phyloP scores from a whole-genome alignment of 2,113 vertebrate genomes.

The Anas platyrhynchos region DNA sequence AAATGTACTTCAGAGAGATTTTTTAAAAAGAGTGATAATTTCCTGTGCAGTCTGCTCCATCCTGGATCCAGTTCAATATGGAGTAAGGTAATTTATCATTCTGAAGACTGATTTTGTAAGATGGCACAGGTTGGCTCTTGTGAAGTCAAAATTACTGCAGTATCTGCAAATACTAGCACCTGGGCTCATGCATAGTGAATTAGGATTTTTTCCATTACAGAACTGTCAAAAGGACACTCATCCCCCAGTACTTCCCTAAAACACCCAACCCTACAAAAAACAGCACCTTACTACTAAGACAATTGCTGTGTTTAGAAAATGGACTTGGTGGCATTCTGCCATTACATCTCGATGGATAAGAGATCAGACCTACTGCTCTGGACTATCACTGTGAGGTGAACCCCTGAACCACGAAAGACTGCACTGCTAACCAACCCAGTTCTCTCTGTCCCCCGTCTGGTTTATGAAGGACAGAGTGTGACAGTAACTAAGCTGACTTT shows the following conservation, averaged over 20 bases:
- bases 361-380: not conserved
- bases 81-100: slow-evolving; percentile 2
- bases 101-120: slow-evolving; percentile 9
- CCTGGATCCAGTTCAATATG: slow-evolving; percentile 1
- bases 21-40: not conserved
- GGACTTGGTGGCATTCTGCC: not conserved
- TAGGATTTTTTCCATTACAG: not conserved
- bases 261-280: not conserved
- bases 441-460: not conserved
- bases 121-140: not conserved
- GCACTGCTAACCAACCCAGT: not conserved
- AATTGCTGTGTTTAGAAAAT: not conserved
- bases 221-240: not conserved
- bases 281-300: not conserved
- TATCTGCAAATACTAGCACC: slow-evolving; percentile 20
- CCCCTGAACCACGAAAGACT: not conserved
- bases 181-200: not conserved
- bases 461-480: not conserved
- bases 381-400: not conserved
- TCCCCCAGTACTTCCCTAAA: not conserved
- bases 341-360: rapidly evolving
- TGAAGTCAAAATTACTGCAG: not conserved
- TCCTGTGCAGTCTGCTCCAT: not conserved
- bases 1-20: not conserved
- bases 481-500: not conserved